Evolutionary conservation across 2,797 vertebrate genomes (phyloP), one percentile per base, ranked within the genome.

Genomic region (Argyrosomus regius): DNA sequence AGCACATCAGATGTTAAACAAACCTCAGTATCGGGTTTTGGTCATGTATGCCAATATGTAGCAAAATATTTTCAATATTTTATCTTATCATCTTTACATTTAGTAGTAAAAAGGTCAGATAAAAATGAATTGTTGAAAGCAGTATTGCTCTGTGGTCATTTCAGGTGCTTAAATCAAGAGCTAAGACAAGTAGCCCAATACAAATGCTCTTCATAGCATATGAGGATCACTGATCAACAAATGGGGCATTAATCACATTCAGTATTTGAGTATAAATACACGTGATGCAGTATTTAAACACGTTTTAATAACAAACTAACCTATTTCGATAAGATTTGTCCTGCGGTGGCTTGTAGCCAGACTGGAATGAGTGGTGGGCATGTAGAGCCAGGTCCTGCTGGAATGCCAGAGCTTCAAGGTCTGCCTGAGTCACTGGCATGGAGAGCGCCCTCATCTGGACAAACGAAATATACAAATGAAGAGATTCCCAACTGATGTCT

Each of bases 331-430:
- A 98, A 64, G 94, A 92, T 77, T 97, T 97, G 79, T 99, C 98
- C 77, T 95, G 94, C 39, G 92, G 94, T 13, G 94, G 92, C 84
- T 98, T 98, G 93, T 97, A 98, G 63, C 94, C 94, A 18, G 97
- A 92, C 69, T 97, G 98, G 91, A 96, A 98, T 82, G 96, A 93
- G 56, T 94, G 96, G 67, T 97, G 95, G 78, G 94, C 91, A 84
- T 97, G 97, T 59, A 97, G 85, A 59, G 96, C 96, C 43, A 99
- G 94, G 78, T 99, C 98, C 78, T 97, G 97, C 60, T 98, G 97
- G 41, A 97, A 92, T 0, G 96, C 89, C 72, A 98, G 90, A 1
- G 97, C 97, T 82, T 99, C 98, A 74, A 99, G 80, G 1, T 97
- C 96, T 14, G 96, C 95, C 8, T 97, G 97, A 72, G 96, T 97